Conservation (phyloP, 1,140 invertebrate genomes). For the Hestina assimilis region DNA sequence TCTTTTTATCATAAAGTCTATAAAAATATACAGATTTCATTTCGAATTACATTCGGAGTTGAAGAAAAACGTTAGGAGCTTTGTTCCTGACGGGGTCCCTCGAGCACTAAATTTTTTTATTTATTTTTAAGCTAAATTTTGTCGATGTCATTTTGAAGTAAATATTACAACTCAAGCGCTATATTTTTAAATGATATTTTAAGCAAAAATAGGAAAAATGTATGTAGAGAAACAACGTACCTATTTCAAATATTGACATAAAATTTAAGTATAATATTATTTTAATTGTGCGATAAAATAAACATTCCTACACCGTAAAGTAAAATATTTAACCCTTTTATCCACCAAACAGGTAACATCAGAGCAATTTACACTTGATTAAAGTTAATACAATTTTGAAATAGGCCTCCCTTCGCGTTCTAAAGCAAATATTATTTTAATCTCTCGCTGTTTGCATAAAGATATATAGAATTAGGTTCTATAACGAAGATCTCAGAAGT, state of each 20-base stretch:
- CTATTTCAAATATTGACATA: background rate
- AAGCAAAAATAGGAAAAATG: too few species aligned
- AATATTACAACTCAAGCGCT: too few species aligned
- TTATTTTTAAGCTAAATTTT: too few species aligned
- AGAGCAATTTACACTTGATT: conserved; percentile 28
- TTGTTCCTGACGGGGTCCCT: too few species aligned
- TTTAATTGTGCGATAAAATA: background rate
- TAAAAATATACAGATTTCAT: too few species aligned
- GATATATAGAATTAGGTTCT: conserved; percentile 6
- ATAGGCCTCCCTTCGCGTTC: conserved; percentile 19
- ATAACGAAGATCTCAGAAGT: background rate
- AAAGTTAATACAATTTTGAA: conserved; percentile 35
- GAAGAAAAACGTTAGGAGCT: too few species aligned
- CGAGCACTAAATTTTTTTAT: too few species aligned
- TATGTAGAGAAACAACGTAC: background rate
- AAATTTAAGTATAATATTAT: background rate
- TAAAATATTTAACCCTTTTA: conserved; percentile 20
- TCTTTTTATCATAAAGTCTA: too few species aligned
- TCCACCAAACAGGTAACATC: conserved; percentile 16
- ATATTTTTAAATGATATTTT: too few species aligned
- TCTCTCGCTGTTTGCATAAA: conserved; percentile 39
- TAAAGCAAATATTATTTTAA: conserved; percentile 42
- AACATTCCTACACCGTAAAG: background rate
- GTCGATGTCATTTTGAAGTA: too few species aligned
- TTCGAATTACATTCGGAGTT: too few species aligned